Evolutionary conservation across 2,113 vertebrate species (phyloP).

Genomic region (Ancistrus triradiatus): DNA sequence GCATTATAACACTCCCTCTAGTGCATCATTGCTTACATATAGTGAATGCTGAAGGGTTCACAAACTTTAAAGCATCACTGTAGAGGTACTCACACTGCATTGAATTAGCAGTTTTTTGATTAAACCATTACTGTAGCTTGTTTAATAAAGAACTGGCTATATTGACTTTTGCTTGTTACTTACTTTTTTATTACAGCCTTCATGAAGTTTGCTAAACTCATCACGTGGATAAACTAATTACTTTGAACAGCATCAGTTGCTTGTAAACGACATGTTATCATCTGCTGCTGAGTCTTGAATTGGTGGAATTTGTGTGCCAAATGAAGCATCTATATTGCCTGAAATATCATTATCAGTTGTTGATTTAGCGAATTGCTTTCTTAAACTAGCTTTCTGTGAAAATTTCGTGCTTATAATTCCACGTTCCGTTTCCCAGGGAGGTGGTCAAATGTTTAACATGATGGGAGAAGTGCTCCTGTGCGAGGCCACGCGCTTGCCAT

Average conservation of each 20-base stretch:
- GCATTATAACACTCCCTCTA: too few relatives aligned
- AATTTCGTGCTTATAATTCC: neutral
- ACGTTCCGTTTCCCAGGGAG: constrained; percentile 69
- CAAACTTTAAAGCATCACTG: too few relatives aligned
- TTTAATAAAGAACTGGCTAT: neutral
- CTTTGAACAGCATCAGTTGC: neutral
- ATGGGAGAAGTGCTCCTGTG: constrained; percentile 91
- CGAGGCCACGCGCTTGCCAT: constrained; percentile 81
- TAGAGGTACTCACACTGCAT: neutral
- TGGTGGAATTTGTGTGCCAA: neutral
- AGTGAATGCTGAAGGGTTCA: too few relatives aligned
- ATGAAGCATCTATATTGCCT: neutral
- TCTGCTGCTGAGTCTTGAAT: neutral
- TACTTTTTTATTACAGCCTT: too few relatives aligned
- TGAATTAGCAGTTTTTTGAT: constrained; percentile 12
- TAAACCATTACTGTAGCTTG: neutral
- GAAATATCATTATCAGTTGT: neutral
- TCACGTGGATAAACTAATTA: neutral
- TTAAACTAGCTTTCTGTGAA: neutral
- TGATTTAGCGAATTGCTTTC: neutral
- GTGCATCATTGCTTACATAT: too few relatives aligned
- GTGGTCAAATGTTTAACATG: constrained; percentile 94
- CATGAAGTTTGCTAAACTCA: too few relatives aligned
- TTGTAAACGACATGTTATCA: neutral
- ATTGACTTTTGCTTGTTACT: too few relatives aligned